A percentile compares a stretch with the other conserved stretches of the same genome.
Evolutionary conservation across 2,113 vertebrate species (phyloP).

Genomic region (Aix galericulata): DNA sequence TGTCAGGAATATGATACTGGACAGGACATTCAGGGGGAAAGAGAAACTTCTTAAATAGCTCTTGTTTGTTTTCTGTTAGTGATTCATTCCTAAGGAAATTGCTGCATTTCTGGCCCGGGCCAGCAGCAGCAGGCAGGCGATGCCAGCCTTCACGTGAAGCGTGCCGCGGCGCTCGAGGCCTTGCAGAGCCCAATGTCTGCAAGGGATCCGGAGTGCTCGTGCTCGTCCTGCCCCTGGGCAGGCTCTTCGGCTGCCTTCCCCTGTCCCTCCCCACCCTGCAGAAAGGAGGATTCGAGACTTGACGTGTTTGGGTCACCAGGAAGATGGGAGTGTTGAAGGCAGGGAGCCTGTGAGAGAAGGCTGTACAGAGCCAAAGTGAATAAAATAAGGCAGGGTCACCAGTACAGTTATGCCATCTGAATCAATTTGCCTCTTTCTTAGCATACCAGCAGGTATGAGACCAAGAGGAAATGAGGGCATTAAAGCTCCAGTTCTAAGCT

Average conservation of each 20-base stretch:
- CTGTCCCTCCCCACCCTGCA: background rate
- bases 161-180: background rate
- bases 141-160: background rate
- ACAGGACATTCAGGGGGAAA: background rate
- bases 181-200: background rate
- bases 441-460: background rate
- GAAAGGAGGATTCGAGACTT: background rate
- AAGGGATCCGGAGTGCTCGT: background rate
- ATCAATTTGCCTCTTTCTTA: background rate
- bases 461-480: slow-evolving; percentile 1
- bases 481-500: background rate
- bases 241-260: background rate
- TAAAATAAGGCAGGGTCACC: background rate
- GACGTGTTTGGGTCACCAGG: slow-evolving; percentile 9
- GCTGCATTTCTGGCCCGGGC: background rate
- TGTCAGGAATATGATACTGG: slow-evolving; percentile 52
- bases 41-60: slow-evolving; percentile 35
- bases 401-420: background rate
- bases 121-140: background rate
- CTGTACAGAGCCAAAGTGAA: background rate
- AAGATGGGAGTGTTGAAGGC: slow-evolving; percentile 3
- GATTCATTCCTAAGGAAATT: slow-evolving; percentile 64
- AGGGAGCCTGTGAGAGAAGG: background rate
- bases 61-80: background rate
- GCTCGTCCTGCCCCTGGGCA: background rate